Conservation (phyloP, 2,113 vertebrate species). For the Grallaria varia region DNA sequence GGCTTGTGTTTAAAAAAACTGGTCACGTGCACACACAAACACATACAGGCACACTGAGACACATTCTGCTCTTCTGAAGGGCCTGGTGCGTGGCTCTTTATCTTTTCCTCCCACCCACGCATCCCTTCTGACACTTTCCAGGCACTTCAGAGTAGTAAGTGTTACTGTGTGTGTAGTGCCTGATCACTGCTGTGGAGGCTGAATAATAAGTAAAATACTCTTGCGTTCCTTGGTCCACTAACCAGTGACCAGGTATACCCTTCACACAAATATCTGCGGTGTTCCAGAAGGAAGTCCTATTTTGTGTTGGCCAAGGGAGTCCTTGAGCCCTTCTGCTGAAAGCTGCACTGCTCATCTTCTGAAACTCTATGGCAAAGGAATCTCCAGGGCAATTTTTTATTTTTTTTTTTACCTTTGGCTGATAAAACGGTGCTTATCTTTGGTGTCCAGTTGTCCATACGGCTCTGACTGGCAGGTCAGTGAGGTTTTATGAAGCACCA, state of each 20-base stretch:
- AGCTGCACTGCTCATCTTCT: not conserved
- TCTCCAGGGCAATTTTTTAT: not conserved
- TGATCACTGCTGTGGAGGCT: not conserved
- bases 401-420: not conserved
- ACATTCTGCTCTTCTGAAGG: not conserved
- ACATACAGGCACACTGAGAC: not conserved
- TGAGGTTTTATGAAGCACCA: not conserved
- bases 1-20: not conserved
- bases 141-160: not conserved
- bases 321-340: not conserved
- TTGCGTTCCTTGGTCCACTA: not conserved
- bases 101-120: not conserved
- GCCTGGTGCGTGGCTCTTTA: not conserved
- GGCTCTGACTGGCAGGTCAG: not conserved
- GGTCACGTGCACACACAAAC: accelerated
- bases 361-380: not conserved
- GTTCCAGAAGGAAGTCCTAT: not conserved
- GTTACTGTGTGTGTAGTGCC: not conserved
- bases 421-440: not conserved
- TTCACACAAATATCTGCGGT: not conserved
- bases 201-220: not conserved
- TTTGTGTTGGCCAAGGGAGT: not conserved
- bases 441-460: not conserved
- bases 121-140: not conserved
- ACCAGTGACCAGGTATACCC: not conserved